Percentiles rank a stretch among this genome's conserved stretches.
Evolutionary conservation across 2,888 invertebrate genomes (phyloP).

Genomic region (Hedychridium roseum): DNA sequence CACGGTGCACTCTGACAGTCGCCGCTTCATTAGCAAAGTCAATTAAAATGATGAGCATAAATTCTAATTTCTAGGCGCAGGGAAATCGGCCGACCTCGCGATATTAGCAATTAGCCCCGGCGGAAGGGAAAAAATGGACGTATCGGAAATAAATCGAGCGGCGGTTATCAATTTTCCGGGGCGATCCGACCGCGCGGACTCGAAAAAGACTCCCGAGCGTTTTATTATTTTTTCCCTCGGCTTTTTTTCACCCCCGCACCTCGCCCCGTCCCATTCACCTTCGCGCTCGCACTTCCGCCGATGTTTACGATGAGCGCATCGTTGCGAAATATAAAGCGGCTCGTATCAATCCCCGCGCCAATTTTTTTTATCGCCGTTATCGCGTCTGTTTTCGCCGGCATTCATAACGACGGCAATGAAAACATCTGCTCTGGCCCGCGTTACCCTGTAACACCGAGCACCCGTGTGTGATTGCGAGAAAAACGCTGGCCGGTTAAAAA

Average conservation of each 20-base stretch:
- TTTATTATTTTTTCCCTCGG: constrained; percentile 4
- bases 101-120: constrained; percentile 13
- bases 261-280: constrained; percentile 4
- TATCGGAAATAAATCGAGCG: constrained; percentile 4
- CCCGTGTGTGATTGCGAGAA: no score
- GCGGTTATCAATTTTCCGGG: constrained; percentile 11
- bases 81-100: constrained; percentile 17
- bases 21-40: constrained; percentile 38
- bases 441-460: neutral
- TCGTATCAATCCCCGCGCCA: constrained; percentile 5
- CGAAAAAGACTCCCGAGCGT: neutral
- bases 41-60: constrained; percentile 39
- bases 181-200: neutral
- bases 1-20: constrained; percentile 24
- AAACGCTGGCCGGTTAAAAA: no score
- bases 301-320: neutral
- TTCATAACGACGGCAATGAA: constrained; percentile 2
- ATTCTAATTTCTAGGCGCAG: constrained; percentile 30
- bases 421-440: neutral
- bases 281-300: neutral
- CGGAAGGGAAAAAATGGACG: neutral
- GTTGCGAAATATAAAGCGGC: constrained; percentile 7
- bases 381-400: neutral
- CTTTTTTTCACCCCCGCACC: constrained; percentile 20
- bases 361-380: constrained; percentile 6